Evolutionary conservation across 2,113 vertebrate genomes (phyloP), one percentile per base, ranked within the genome.

Genomic region (Brienomyrus longianalis): DNA sequence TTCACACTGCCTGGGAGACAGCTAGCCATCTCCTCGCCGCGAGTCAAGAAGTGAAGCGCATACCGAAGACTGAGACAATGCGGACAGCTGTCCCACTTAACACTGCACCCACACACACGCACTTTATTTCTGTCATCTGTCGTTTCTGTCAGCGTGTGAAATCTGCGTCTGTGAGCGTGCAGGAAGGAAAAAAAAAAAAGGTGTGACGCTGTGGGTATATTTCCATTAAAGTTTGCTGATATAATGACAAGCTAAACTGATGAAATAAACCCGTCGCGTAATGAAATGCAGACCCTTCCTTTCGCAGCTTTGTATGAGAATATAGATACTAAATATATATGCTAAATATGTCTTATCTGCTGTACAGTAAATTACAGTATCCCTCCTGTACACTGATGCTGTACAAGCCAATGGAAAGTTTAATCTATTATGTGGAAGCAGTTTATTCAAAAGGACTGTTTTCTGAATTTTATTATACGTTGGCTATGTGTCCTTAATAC

Each of bases 221-320:
- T 87, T 87, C 50, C 50, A 87, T 87, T 54, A 87, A 51, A 86
- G 43, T 86, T 86, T 31, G 83, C 83, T 86, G n/a, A 51, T 50
- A 51, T 51, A 86, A 86, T 85, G 45, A 50, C 45, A 51, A 86
- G 83, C 83, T 47, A 50, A 86, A 48, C 45, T 50, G 83, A 50
- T 51, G 48, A 48, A 51, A 48, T 27, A 50, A 27, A 51, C 48
- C 48, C 23, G 13, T 51, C 83, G 10, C 15, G 83, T 48, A 85
- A 50, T 50, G 83, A 85, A 50, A 48, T 85, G 43, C 50, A 11
- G 19, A 21, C 10, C 19, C 23, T 86, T 51, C 23, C 23, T 50
- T 48, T 86, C 23, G n/a, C 45, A n/a, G 47, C 83, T 48, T 48
- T 27, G n/a, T 86, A 51, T 27, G 45, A 50, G 45, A 31, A 17